Conservation (phyloP, 2,113 vertebrate genomes). For the Sceloporus undulatus region DNA sequence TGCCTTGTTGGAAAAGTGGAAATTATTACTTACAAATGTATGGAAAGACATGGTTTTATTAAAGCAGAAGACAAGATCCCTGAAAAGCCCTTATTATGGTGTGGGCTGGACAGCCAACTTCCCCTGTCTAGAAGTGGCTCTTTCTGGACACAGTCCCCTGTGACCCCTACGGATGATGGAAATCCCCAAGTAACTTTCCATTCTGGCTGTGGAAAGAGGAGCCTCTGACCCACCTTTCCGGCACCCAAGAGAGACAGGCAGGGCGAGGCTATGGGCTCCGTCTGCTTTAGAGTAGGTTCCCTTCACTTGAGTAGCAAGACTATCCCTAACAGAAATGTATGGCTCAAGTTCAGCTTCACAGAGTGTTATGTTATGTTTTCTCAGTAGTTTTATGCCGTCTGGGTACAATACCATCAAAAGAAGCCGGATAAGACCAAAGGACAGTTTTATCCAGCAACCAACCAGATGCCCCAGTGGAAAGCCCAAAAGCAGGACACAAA, state of each 20-base stretch:
- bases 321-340: not conserved
- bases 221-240: not conserved
- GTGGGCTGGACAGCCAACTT: too few relatives aligned
- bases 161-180: not conserved
- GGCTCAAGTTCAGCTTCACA: not conserved
- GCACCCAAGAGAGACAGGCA: not conserved
- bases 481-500: too few relatives aligned
- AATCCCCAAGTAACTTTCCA: not conserved
- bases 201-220: not conserved
- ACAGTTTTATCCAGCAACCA: not conserved
- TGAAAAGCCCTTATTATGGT: too few relatives aligned
- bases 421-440: not conserved
- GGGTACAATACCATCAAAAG: not conserved
- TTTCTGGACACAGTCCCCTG: too few relatives aligned
- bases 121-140: not conserved
- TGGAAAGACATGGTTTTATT: too few relatives aligned
- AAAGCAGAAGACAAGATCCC: too few relatives aligned
- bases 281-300: not conserved
- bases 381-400: not conserved
- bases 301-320: not conserved
- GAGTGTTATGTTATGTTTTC: not conserved
- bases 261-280: not conserved
- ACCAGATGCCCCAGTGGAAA: not conserved
- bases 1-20: too few relatives aligned
- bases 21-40: too few relatives aligned